Evolutionary conservation across 2,888 invertebrate genomes (phyloP), one percentile per base, ranked within the genome.

Genomic region (Heliconius erato): DNA sequence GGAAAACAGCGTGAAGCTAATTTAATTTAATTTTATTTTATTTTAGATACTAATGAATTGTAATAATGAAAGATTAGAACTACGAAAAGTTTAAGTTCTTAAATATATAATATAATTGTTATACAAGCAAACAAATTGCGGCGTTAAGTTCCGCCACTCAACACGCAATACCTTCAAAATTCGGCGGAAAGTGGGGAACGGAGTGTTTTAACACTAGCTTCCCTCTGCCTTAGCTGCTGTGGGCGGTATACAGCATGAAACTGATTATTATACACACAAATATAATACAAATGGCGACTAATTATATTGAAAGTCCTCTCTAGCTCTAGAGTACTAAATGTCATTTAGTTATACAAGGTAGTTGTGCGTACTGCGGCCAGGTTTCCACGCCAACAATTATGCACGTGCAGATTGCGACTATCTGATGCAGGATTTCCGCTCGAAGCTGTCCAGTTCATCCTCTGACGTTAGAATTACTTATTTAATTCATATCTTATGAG

Each of bases 401-500:
- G 82, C 85, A 85, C 84, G 83, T 84, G 86, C 77, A 87, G 85
- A 84, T 84, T 84, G 80, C 84, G 84, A 83, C 83, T 86, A 87
- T 87, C 87, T 86, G 86, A 86, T 85, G 84, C 82, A 87, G 88
- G 88, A 88, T 87, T 85, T 88, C 88, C 88, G 86, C 86, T 84
- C 81, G 63, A 28, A 80, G 83, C 84, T 83, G 84, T 83, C 86
- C 79, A 77, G 80, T 83, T 84, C 84, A 87, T 87, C 84, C 86
- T 86, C 71, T 80, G 78, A 79, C 74, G 74, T 82, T 80, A 78
- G 80, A 80, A 83, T 83, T 83, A 83, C 79, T 80, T 79, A 80
- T 84, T 84, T 82, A 87, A 86, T 85, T 72, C 85, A 84, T 84
- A 88, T 89, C 92, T 92, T 90, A 91, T 90, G 88, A 88, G 89